These are phyloP conservation scores for Lamellibrachia luymesi DNA, from an alignment of 1,140 invertebrate species.

Conservation along the genomic window DNA sequence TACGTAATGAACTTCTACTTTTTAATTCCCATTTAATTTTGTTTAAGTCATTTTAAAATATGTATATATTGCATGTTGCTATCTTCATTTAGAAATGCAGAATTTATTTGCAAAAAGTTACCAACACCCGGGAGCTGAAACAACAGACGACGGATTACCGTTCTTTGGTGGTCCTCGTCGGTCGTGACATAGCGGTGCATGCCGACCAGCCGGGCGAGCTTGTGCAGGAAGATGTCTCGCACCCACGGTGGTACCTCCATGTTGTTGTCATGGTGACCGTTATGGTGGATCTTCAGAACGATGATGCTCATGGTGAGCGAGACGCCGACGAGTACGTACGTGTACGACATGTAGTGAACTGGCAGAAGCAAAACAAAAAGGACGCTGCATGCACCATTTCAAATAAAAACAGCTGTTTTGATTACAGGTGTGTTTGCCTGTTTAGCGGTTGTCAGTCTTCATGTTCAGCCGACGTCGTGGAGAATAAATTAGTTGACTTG, in stretches of 20 bases:
- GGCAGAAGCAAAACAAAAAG: not conserved
- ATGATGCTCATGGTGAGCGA: not conserved
- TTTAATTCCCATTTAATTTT: no score
- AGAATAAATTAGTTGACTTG: no score
- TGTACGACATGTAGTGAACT: constrained; percentile 4
- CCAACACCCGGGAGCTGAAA: not conserved
- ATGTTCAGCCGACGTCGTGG: no score
- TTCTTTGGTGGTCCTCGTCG: not conserved
- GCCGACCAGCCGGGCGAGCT: not conserved
- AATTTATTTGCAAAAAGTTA: no score
- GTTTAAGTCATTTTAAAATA: no score
- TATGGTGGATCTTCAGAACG: constrained; percentile 13
- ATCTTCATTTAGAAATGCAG: no score
- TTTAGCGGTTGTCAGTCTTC: not conserved
- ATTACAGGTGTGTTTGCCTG: not conserved
- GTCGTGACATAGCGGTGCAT: constrained; percentile 3
- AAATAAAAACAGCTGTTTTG: not conserved
- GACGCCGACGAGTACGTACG: not conserved
- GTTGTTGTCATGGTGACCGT: constrained; percentile 8
- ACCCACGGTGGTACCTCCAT: not conserved
- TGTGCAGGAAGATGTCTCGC: constrained; percentile 5
- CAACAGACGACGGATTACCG: not conserved
- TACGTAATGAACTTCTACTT: no score
- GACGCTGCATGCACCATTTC: not conserved
- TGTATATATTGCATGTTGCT: no score